Conservation (phyloP, 2,113 vertebrate genomes). For the Oxyura jamaicensis region DNA sequence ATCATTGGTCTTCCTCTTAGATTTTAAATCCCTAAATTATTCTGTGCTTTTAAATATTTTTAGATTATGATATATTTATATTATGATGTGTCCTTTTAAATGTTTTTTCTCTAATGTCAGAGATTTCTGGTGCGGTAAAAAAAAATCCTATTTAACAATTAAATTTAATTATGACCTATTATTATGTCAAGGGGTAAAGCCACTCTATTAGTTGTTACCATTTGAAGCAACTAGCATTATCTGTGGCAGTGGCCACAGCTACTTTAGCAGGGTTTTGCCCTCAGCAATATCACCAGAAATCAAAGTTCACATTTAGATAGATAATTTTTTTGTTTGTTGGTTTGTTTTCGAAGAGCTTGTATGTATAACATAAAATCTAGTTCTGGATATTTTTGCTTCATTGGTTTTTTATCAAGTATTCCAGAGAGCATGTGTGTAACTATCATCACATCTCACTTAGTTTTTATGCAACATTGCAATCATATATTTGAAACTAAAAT, state of each 20-base stretch:
- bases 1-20: neutral
- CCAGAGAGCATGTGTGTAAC: neutral
- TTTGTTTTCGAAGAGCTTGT: neutral
- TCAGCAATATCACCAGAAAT: neutral
- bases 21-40: neutral
- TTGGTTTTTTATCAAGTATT: neutral
- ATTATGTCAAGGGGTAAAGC: neutral
- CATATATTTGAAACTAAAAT: constrained; percentile 26
- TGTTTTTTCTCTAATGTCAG: neutral
- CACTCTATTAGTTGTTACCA: neutral
- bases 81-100: neutral
- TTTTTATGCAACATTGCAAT: constrained; percentile 18
- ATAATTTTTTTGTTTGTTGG: neutral
- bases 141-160: neutral
- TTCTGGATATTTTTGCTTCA: neutral
- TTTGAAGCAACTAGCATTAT: neutral
- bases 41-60: neutral
- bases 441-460: neutral
- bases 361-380: neutral
- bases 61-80: neutral
- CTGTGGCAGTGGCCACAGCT: neutral
- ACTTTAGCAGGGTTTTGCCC: neutral
- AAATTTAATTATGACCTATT: neutral
- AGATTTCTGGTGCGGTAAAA: neutral
- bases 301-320: neutral